Conservation (phyloP, 2,888 invertebrate genomes). For the Poecilus cupreus region DNA sequence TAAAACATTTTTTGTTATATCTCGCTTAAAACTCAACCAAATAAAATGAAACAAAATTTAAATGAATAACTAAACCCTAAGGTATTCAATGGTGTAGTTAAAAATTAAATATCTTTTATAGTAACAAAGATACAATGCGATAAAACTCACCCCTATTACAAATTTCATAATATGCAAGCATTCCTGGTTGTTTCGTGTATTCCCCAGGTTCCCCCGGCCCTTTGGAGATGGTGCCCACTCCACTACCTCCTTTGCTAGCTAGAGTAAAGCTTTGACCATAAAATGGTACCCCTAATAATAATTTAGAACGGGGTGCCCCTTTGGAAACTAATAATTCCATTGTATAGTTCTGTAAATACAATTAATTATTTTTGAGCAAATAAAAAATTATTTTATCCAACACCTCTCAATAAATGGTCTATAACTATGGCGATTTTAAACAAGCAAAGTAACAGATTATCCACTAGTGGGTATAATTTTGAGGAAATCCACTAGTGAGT, state of each 20-base stretch:
- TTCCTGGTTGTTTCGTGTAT: constrained; percentile 89
- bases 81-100: no score
- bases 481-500: no score
- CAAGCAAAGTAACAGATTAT: no score
- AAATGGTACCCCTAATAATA: constrained; percentile 88
- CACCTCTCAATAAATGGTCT: no score
- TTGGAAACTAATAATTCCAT: constrained; percentile 83
- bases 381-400: background rate
- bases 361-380: background rate
- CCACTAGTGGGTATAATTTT: no score
- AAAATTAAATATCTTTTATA: no score
- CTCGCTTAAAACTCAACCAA: no score
- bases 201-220: constrained; percentile 89
- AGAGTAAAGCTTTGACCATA: constrained; percentile 92
- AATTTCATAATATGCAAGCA: constrained; percentile 91
- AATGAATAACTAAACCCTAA: background rate
- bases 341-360: constrained; percentile 80
- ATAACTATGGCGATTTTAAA: no score
- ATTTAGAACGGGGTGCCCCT: constrained; percentile 86
- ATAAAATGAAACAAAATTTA: no score
- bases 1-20: no score
- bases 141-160: constrained; percentile 77
- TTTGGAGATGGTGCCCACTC: constrained; percentile 79
- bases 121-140: constrained; percentile 50
- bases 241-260: constrained; percentile 69